Percentiles rank a stretch among this genome's conserved stretches.
phyloP scores from a whole-genome alignment of 2,113 vertebrate species.

The Baryphthengus martii region DNA sequence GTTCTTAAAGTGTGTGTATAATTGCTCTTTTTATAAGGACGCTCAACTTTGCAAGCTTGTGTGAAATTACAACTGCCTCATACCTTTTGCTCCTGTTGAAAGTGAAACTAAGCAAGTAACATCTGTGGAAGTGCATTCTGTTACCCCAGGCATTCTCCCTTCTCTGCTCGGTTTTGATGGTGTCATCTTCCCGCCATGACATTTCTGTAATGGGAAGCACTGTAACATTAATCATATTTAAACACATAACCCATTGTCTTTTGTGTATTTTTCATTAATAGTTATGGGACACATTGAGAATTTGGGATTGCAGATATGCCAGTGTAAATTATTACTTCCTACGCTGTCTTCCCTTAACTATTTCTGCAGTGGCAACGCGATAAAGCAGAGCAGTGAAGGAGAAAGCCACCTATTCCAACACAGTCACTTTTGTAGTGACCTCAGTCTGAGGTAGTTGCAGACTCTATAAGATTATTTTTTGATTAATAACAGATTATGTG shows the following conservation, averaged over 20 bases:
- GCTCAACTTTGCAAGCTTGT: constrained; percentile 38
- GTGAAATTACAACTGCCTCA: constrained; percentile 5
- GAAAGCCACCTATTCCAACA: constrained; percentile 25
- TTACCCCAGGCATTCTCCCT: background rate
- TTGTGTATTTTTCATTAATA: background rate
- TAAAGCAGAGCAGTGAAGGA: background rate
- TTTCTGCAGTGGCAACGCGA: background rate
- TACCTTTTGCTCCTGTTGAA: background rate
- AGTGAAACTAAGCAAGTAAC: background rate
- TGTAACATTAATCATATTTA: background rate
- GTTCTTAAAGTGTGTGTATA: constrained; percentile 43
- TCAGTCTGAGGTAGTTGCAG: background rate
- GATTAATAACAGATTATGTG: background rate
- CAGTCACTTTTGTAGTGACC: background rate
- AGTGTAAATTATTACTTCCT: background rate
- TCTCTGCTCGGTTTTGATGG: background rate
- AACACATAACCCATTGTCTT: background rate
- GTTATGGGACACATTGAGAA: background rate
- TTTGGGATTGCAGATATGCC: background rate
- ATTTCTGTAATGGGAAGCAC: background rate
- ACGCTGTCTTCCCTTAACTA: background rate
- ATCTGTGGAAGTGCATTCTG: background rate
- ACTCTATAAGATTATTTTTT: background rate
- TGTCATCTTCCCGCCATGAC: background rate
- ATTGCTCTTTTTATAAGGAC: constrained; percentile 63